These are phyloP conservation scores for Tarsius wallacei DNA, from an alignment of 2,797 vertebrate species.

Conservation along the genomic window DNA sequence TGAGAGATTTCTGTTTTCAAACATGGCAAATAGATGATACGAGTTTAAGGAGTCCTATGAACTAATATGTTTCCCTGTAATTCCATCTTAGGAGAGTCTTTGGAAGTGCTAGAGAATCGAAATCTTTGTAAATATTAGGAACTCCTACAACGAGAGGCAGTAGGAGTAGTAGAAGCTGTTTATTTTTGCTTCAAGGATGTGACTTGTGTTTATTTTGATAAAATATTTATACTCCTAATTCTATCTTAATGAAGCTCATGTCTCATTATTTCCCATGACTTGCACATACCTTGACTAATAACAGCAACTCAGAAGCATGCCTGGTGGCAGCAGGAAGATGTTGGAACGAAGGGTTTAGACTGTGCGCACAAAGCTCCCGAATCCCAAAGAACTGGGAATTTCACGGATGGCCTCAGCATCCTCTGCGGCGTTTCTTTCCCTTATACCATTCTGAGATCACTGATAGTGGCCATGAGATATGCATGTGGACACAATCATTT, in stretches of 20 bases:
- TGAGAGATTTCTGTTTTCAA: background rate
- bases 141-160: background rate
- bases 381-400: background rate
- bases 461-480: background rate
- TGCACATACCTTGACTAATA: background rate
- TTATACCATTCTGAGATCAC: background rate
- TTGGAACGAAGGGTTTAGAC: background rate
- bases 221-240: background rate
- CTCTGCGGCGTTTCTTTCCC: background rate
- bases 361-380: background rate
- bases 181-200: constrained; percentile 30
- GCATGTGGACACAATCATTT: background rate
- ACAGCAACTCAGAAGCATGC: background rate
- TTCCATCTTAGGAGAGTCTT: background rate
- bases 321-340: background rate
- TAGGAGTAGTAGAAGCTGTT: background rate
- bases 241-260: background rate
- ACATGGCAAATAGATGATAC: background rate
- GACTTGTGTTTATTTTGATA: constrained; percentile 4
- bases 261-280: constrained; percentile 33
- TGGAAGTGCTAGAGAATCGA: constrained; percentile 7
- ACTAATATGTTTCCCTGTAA: constrained; percentile 1
- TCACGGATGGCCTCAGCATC: background rate
- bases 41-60: background rate
- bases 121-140: background rate